Evolutionary conservation across 1,140 invertebrate species (phyloP), one percentile per base, ranked within the genome.

Genomic region (Trinorchestia longiramus): DNA sequence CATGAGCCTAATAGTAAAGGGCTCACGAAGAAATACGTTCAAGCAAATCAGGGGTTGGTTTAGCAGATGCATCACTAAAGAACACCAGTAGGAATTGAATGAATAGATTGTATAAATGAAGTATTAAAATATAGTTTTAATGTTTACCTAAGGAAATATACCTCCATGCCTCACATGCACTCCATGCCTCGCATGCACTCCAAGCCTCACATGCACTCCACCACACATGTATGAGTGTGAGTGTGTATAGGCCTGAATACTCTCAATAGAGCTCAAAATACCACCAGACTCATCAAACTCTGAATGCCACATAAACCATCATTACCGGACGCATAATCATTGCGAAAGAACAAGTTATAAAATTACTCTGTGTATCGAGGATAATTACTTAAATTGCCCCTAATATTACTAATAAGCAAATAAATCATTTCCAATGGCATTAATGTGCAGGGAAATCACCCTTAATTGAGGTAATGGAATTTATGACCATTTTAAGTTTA

Each of bases 401-500:
- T 40, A 94, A 94, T 94, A 45, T 47, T 45, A 4, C 43, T 94
- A 47, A 94, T 94, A 43, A 47, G 92, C 92, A 45, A 94, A 45
- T 94, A 94, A 94, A 94, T 94, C 92, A 94, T 47, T 15, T 45
- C 43, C 47, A 94, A 94, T 94, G 92, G 40, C 92, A n/a, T 47
- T 94, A 94, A 94, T 94, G 92, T 94, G 92, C 92, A 94, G 92
- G 92, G 44, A 94, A 94, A 94, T 94, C 92, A 94, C 44, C 43
- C 43, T 94, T 94, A 94, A 94, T 94, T 94, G 92, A 43, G 43
- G 41, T 94, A 94, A 94, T 94, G 92, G 92, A 45, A 94, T 94
- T 94, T 94, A 94, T 23, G 40, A 94, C 11, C 88, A 43, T 90
- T 90, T 90, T 42, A 90, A 42, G 43, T 41, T 90, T 4, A 43